phyloP scores from a whole-genome alignment of 2,113 vertebrate genomes.

The Gymnorhina tibicen region DNA sequence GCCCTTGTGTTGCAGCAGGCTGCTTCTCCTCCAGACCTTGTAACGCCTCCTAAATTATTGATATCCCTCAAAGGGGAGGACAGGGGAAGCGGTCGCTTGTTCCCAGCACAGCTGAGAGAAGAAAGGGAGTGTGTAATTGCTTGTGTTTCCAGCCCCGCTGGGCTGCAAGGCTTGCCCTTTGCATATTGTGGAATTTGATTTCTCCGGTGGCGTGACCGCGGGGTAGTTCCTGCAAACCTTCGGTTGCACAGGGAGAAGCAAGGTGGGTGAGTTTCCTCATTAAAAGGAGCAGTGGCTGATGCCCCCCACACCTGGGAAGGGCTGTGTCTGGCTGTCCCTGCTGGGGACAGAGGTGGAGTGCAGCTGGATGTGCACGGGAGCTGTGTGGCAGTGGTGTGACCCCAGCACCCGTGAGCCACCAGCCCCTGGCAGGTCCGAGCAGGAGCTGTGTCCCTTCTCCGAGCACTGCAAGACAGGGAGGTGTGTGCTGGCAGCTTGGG shows the following conservation, averaged over 20 bases:
- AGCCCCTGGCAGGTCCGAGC: background rate
- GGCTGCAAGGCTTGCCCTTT: background rate
- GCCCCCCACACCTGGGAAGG: too few species aligned
- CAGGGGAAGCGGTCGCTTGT: background rate
- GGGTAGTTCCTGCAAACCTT: background rate
- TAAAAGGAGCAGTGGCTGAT: background rate
- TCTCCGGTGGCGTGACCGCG: accelerated
- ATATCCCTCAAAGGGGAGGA: background rate
- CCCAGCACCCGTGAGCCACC: accelerated
- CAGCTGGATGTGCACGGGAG: background rate
- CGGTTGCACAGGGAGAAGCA: background rate
- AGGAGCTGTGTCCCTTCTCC: background rate
- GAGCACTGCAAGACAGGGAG: accelerated
- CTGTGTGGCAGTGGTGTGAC: accelerated
- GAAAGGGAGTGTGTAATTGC: background rate
- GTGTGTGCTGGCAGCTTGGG: background rate
- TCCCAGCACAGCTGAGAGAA: background rate
- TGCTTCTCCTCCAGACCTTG: background rate
- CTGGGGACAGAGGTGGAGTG: background rate
- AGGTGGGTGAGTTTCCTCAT: background rate
- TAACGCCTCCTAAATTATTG: background rate
- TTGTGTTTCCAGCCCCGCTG: background rate
- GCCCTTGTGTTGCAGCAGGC: background rate
- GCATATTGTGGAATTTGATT: background rate
- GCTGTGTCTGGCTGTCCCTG: background rate